Percentiles rank a stretch among this genome's conserved stretches.
Evolutionary conservation across 1,140 invertebrate species (phyloP).

Genomic region (Galleria mellonella): DNA sequence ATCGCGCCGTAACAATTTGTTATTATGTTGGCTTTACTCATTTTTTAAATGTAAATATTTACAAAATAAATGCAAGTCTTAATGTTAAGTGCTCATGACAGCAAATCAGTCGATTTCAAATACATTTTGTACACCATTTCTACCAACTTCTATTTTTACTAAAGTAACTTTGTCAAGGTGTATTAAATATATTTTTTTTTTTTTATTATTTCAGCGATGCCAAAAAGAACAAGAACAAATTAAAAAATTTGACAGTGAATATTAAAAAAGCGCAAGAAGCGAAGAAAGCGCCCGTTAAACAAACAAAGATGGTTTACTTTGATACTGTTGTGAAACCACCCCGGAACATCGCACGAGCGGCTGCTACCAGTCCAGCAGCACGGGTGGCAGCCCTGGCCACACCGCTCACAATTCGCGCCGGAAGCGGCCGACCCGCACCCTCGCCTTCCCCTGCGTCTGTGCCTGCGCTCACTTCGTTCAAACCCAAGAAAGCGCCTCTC

Average conservation of each 20-base stretch:
- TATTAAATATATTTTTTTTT: no score
- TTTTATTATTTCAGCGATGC: conserved; percentile 77
- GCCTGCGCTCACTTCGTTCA: conserved; percentile 30
- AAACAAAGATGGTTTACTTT: conserved; percentile 92
- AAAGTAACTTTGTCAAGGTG: no score
- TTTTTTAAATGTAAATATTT: no score
- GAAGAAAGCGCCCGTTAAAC: conserved; percentile 84
- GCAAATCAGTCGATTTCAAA: no score
- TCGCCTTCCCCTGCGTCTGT: conserved; percentile 1
- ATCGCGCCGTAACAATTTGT: no score
- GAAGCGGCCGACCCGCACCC: conserved; percentile 35
- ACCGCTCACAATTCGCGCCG: conserved; percentile 59
- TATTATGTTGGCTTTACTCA: no score
- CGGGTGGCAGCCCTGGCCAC: conserved; percentile 70
- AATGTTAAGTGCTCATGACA: no score
- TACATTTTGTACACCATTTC: no score
- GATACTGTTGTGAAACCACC: conserved; percentile 92
- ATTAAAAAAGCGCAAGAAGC: conserved; percentile 86
- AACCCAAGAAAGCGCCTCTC: conserved; percentile 86
- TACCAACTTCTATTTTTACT: no score
- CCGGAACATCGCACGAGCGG: conserved; percentile 78
- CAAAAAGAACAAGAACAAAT: conserved; percentile 89
- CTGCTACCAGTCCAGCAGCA: conserved; percentile 75
- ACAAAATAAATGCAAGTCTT: no score
- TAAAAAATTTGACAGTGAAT: conserved; percentile 86